These are phyloP conservation scores for Craniophora ligustri DNA, from an alignment of 2,888 invertebrate species.

Conservation along the genomic window DNA sequence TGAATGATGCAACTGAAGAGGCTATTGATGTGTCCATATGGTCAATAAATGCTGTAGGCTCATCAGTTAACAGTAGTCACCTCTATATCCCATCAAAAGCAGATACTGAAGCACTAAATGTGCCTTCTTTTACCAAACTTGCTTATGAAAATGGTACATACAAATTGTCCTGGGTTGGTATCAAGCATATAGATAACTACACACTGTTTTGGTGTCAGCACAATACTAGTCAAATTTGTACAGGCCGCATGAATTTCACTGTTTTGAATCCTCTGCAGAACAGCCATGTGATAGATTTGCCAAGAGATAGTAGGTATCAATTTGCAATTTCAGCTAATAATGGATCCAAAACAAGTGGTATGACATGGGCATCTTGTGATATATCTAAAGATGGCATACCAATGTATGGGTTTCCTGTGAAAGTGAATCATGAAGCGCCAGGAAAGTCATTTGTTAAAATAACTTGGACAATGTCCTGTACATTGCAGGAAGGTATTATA, in stretches of 20 bases:
- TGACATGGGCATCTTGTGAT: slow-evolving; percentile 94
- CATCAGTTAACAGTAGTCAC: slow-evolving; percentile 86
- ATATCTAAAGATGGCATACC: slow-evolving; percentile 81
- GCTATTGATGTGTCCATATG: slow-evolving; percentile 87
- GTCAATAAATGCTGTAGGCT: slow-evolving; percentile 89
- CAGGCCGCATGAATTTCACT: slow-evolving; percentile 83
- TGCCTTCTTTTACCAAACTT: slow-evolving; percentile 91
- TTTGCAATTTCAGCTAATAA: slow-evolving; percentile 95
- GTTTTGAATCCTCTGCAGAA: slow-evolving; percentile 71
- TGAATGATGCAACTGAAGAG: slow-evolving; percentile 82
- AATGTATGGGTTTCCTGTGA: slow-evolving; percentile 88
- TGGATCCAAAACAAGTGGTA: slow-evolving; percentile 92
- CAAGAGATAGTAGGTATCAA: slow-evolving; percentile 89
- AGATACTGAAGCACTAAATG: slow-evolving; percentile 80
- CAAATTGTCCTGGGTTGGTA: slow-evolving; percentile 92
- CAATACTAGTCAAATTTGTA: slow-evolving; percentile 85
- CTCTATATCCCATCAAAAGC: slow-evolving; percentile 89
- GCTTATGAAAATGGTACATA: slow-evolving; percentile 92
- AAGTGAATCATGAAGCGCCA: slow-evolving; percentile 72
- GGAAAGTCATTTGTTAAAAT: slow-evolving; percentile 84
- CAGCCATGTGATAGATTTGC: slow-evolving; percentile 89
- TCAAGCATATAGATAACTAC: slow-evolving; percentile 89
- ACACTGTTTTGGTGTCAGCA: slow-evolving; percentile 94
- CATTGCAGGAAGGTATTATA: slow-evolving; percentile 91
- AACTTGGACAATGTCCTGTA: slow-evolving; percentile 93